phyloP scores from a whole-genome alignment of 2,113 vertebrate genomes.

The Corythornis madagascariensis region DNA sequence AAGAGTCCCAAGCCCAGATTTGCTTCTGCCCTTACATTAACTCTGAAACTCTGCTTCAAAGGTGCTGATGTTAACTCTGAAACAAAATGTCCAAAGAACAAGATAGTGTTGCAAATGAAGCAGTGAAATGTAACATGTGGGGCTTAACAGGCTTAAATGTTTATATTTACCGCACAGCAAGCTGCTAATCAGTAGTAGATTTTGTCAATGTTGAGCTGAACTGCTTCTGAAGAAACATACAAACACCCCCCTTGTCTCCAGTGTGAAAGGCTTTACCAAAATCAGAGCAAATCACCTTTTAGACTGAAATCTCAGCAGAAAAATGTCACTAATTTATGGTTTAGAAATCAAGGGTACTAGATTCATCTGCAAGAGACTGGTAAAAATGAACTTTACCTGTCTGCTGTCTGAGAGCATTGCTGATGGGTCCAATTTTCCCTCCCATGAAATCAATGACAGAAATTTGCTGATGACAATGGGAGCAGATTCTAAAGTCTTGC shows the following conservation, averaged over 20 bases:
- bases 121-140: background rate
- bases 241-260: background rate
- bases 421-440: background rate
- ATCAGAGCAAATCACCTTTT: background rate
- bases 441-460: background rate
- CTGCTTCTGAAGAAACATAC: background rate
- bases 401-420: background rate
- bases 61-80: background rate
- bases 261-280: background rate
- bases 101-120: background rate
- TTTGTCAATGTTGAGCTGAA: background rate
- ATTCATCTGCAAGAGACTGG: background rate
- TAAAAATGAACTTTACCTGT: background rate
- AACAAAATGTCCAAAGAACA: background rate
- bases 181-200: background rate
- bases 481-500: background rate
- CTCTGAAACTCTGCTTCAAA: background rate
- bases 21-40: background rate
- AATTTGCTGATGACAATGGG: background rate
- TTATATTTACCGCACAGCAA: background rate
- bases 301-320: background rate
- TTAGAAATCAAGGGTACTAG: background rate
- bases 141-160: background rate
- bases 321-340: background rate
- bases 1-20: background rate